Evolutionary conservation across 1,140 invertebrate genomes (phyloP).

Genomic region (Drosophila navojoa): DNA sequence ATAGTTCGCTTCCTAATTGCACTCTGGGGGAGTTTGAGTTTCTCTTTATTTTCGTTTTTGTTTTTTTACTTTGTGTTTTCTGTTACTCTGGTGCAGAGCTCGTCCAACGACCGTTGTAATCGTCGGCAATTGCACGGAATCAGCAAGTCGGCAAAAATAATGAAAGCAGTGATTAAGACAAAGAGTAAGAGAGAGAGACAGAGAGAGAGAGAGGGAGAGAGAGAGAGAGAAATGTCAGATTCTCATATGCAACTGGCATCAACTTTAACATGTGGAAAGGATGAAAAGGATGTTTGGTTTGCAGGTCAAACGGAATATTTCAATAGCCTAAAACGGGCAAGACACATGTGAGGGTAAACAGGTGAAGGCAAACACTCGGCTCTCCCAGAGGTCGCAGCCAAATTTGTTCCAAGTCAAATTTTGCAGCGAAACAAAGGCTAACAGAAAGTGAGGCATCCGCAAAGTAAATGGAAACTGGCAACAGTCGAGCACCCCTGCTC

Average conservation of each 20-base stretch:
- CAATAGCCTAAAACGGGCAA: constrained; percentile 55
- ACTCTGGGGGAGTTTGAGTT: constrained; percentile 69
- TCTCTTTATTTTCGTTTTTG: constrained; percentile 10
- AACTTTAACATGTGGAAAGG: too few relatives aligned
- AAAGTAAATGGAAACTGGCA: background rate
- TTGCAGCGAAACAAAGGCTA: constrained; percentile 48
- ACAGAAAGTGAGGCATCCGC: background rate
- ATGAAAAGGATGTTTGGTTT: constrained; percentile 47
- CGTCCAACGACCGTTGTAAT: constrained; percentile 51
- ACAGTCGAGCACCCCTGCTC: background rate
- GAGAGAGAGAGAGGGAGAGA: background rate
- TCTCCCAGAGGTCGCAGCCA: constrained; percentile 54
- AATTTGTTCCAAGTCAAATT: constrained; percentile 55
- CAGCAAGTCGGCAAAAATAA: constrained; percentile 69
- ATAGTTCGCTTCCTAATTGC: constrained; percentile 76
- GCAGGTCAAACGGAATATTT: constrained; percentile 76
- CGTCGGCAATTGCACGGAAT: constrained; percentile 69
- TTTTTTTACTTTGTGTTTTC: background rate
- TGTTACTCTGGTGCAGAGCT: background rate
- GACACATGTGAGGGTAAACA: constrained; percentile 30
- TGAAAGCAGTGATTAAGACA: constrained; percentile 72
- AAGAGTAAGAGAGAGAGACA: constrained; percentile 7
- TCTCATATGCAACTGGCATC: constrained; percentile 24
- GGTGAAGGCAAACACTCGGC: constrained; percentile 59
- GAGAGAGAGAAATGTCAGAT: background rate